Evolutionary conservation across 2,888 invertebrate genomes (phyloP), one percentile per base, ranked within the genome.

Genomic region (Morinoia aosen): DNA sequence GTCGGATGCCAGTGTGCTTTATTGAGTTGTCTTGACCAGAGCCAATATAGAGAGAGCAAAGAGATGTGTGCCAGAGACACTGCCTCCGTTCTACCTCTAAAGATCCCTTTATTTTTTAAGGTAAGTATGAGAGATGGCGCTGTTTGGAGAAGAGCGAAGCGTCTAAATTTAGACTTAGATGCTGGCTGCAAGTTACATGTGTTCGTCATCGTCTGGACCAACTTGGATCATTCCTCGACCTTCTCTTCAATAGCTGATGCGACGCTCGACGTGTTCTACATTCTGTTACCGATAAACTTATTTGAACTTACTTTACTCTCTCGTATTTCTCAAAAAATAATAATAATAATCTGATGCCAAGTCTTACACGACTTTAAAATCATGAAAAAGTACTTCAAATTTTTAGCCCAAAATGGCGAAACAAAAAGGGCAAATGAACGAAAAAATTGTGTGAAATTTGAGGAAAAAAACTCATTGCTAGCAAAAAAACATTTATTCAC

Each of bases 21-120:
- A 93, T 93, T 93, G 93, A 93, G 57, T 93, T 93, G 93, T 93
- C 93, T 93, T 93, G 93, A 93, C 93, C 93, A 93, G 93, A 93
- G 93, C 93, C 93, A 93, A 93, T 93, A 93, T 93, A 93, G 56
- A 57, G 93, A 56, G 93, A 57, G 93, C 93, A 93, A 57, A 57
- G 93, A 93, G 93, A 93, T 48, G 93, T 48, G 93, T 57, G 57
- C 57, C 48, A 48, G 93, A 93, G n/a, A 56, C 93, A 57, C 57
- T 93, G 93, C 93, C 57, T 40, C 8, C 48, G 40, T 25, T 90
- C 48, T 39, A 40, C 14, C 90, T 40, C 90, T 48, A 90, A 48
- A 90, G 90, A 14, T 40, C 39, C 48, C 48, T 10, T 19, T 90
- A 90, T 90, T 90, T 90, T 48, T 90, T 90, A 40, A 33, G 90